Percentiles rank a stretch among this genome's conserved stretches.
These are phyloP conservation scores for Yponomeuta cagnagella DNA, from an alignment of 2,888 invertebrate genomes.

Conservation along the genomic window DNA sequence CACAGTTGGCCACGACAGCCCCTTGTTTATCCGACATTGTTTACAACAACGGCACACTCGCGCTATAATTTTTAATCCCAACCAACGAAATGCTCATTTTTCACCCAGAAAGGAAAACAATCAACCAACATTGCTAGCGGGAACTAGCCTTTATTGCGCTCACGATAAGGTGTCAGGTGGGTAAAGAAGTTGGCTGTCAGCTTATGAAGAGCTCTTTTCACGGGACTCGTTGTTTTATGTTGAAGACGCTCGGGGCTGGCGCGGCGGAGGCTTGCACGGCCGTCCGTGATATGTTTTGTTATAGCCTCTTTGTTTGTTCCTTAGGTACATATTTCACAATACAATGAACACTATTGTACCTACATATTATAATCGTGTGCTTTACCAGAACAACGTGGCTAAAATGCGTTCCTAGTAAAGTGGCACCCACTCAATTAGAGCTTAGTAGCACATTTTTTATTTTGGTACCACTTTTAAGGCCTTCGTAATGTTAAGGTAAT, in stretches of 20 bases:
- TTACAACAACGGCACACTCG: constrained; percentile 41
- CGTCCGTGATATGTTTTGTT: constrained; percentile 1
- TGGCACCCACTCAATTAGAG: too few species aligned
- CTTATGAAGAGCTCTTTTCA: constrained; percentile 51
- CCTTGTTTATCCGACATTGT: constrained; percentile 16
- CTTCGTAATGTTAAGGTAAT: too few species aligned
- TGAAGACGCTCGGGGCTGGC: constrained; percentile 1
- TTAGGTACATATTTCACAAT: neutral
- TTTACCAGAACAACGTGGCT: too few species aligned
- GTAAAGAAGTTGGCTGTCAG: constrained; percentile 37
- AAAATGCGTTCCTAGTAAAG: too few species aligned
- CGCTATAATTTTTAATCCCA: constrained; percentile 67
- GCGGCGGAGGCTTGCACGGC: neutral
- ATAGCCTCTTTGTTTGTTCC: neutral
- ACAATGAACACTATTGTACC: too few species aligned
- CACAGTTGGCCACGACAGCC: neutral
- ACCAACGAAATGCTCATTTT: constrained; percentile 67
- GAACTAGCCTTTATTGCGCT: constrained; percentile 31
- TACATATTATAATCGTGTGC: too few species aligned
- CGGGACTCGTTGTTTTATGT: constrained; percentile 5
- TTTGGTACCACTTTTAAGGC: too few species aligned
- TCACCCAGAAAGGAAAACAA: constrained; percentile 45
- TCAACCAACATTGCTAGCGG: constrained; percentile 19
- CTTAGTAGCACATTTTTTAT: too few species aligned
- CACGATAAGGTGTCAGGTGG: constrained; percentile 23